These are phyloP conservation scores for Nothoprocta pentlandii DNA, from an alignment of 2,113 vertebrate species.

Conservation along the genomic window DNA sequence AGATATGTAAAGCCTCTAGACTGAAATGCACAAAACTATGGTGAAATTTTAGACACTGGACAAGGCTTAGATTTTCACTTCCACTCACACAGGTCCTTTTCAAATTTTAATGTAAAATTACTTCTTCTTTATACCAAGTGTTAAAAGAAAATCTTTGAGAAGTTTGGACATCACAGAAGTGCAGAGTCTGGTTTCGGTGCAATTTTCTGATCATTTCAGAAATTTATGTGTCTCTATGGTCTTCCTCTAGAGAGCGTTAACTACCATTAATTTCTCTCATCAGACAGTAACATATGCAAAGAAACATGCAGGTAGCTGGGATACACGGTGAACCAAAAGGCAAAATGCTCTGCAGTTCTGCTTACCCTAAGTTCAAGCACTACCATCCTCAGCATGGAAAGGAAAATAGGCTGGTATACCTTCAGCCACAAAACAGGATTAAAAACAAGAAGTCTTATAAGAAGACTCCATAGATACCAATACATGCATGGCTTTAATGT, in stretches of 20 bases:
- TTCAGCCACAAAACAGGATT: not conserved
- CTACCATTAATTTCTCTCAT: not conserved
- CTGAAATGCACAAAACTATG: not conserved
- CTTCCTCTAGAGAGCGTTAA: not conserved
- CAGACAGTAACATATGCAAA: rapidly evolving
- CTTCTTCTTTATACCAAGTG: not conserved
- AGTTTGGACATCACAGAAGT: not conserved
- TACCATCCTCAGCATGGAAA: not conserved
- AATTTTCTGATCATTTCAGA: not conserved
- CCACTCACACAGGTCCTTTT: not conserved
- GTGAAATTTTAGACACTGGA: not conserved
- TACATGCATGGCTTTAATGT: not conserved
- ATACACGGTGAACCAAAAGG: not conserved
- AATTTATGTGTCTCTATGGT: not conserved
- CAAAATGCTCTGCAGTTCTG: not conserved
- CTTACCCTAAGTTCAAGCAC: not conserved
- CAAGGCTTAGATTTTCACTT: not conserved
- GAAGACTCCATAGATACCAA: not conserved
- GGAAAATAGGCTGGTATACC: not conserved
- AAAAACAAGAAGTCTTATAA: not conserved
- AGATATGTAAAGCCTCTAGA: not conserved
- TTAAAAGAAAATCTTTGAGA: not conserved
- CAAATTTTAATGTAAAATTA: not conserved
- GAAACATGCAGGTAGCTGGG: rapidly evolving
- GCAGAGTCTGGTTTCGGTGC: not conserved